Conservation (phyloP, 2,113 vertebrate genomes). For the Rhinogobius similis region DNA sequence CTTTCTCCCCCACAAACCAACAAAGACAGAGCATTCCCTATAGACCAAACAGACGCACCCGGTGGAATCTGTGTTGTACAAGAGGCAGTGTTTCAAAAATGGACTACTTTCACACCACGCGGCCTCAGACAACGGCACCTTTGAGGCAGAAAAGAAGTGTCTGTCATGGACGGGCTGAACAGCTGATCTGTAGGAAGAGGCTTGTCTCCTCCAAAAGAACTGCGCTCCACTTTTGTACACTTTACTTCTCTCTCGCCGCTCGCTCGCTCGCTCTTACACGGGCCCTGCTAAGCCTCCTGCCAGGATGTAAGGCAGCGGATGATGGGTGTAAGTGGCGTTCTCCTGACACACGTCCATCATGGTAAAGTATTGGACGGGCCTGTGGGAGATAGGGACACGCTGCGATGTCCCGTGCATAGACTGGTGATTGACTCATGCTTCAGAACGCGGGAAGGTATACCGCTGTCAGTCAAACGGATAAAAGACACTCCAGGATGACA, state of each 20-base stretch:
- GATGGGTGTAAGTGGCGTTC: slow-evolving; percentile 52
- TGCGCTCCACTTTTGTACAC: slow-evolving; percentile 24
- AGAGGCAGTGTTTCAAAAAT: slow-evolving; percentile 42
- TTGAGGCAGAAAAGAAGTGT: slow-evolving; percentile 43
- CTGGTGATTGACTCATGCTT: slow-evolving; percentile 60
- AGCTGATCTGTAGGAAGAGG: slow-evolving; percentile 67
- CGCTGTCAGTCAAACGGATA: slow-evolving; percentile 28
- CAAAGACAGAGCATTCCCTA: slow-evolving; percentile 39
- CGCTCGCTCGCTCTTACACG: slow-evolving; percentile 42
- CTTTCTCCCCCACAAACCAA: slow-evolving; percentile 22
- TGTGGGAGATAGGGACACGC: slow-evolving; percentile 28
- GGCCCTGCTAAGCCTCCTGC: slow-evolving; percentile 47
- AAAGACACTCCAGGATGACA: slow-evolving; percentile 22
- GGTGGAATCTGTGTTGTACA: slow-evolving; percentile 35
- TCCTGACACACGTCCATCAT: slow-evolving; percentile 64
- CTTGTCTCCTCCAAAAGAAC: slow-evolving; percentile 48
- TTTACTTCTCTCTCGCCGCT: slow-evolving; percentile 42
- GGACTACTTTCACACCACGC: slow-evolving; percentile 55
- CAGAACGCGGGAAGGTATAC: slow-evolving; percentile 23
- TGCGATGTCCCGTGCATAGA: slow-evolving; percentile 35
- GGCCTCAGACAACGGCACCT: slow-evolving; percentile 45
- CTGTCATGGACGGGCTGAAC: slow-evolving; percentile 55
- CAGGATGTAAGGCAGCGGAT: slow-evolving; percentile 49
- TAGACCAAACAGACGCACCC: slow-evolving; percentile 28
- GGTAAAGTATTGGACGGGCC: slow-evolving; percentile 47